Base-by-base conservation (phyloP, 2,797 vertebrate species). In the Eurystomus glaucurus region DNA sequence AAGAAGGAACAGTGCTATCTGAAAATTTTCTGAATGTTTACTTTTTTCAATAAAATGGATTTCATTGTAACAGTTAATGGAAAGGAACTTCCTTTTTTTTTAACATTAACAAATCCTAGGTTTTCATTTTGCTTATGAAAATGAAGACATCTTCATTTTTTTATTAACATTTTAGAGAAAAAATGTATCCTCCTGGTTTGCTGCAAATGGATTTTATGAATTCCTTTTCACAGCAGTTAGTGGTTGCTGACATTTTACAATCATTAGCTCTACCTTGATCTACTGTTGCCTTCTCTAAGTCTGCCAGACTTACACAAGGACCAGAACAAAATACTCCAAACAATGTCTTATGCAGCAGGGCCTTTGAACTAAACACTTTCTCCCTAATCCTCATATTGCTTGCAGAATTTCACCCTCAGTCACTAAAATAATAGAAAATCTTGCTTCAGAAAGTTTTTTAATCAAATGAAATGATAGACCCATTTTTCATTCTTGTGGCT, bases 391-490 rank as follows among this genome's bases (percentile, higher is more conserved):
- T 72, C 57, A 43, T 65, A 66, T 66, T 78, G 65, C 76, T 76
- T 76, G 51, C 60, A 60, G 79, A 92, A 78, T 92, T 94, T 96
- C 87, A 84, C 64, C 46, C 23, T 90, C 82, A 74, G 26, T 46
- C 58, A 58, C 79, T 87, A 88, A 89, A 95, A 93, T 52, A 88
- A 76, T 68, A 77, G 57, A 96, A 96, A 96, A 81, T 68, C 45
- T 84, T 88, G 20, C 87, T 93, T 94, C 71, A 58, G 55, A 91
- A 96, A 93, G 31, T 69, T 93, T 85, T 78, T 85, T 35, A 91
- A 91, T 85, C 84, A 89, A 95, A 92, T 4, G 1, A 82, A 96
- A 92, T 68, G 31, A 88, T 77, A 88, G 82, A 89, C 13, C 50
- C 52, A n/a, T 72, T 86, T 89, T 96, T 96, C 65, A 84, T 69